Base-by-base conservation (phyloP, 2,888 invertebrate genomes). In the Drosophila neotestacea region DNA sequence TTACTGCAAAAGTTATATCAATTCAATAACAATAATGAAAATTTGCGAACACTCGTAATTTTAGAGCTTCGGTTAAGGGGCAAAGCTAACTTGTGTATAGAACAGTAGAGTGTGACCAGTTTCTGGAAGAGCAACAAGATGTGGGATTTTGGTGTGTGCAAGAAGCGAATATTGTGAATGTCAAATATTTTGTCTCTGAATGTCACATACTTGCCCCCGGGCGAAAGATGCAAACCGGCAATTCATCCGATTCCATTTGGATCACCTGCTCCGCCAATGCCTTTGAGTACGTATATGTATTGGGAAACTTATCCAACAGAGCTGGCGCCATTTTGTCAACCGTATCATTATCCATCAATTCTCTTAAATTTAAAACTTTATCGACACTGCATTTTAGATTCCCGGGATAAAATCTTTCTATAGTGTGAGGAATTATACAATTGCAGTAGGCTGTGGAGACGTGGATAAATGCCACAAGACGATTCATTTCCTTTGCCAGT, bases 251-350 rank as follows among this genome's bases (percentile, higher is more conserved):
- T 79, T 94, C 94, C 54, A 93, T 93, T 34, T 93, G 90, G 7
- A 96, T 92, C 16, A 94, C 85, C 73, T 94, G 94, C 88, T 96
- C 96, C 0, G 95, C 95, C 55, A 96, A 90, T 6, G 95, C 94
- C 91, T 96, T 96, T 4, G 96, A 95, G 89, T 93, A 95, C 1
- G 95, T 94, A 92, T 96, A 96, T 0, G 95, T 95, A 89, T 96
- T 96, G 4, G 96, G 96, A 60, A 81, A 91, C 11, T 75, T 79
- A 2, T 82, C 87, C 16, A 86, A 48, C 7, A 92, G 71, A 30
- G 78, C 82, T 4, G 71, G 27, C 34, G 90, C 87, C 66, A 93
- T 87, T 10, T 81, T 78, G 54, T 92, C 90, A 7, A 93, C 54
- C 6, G 88, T 81, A 22, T 92, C 88, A 2, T 90, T 85, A 62